Base-by-base conservation (phyloP, 2,888 invertebrate species). In the Melanchra persicariae region DNA sequence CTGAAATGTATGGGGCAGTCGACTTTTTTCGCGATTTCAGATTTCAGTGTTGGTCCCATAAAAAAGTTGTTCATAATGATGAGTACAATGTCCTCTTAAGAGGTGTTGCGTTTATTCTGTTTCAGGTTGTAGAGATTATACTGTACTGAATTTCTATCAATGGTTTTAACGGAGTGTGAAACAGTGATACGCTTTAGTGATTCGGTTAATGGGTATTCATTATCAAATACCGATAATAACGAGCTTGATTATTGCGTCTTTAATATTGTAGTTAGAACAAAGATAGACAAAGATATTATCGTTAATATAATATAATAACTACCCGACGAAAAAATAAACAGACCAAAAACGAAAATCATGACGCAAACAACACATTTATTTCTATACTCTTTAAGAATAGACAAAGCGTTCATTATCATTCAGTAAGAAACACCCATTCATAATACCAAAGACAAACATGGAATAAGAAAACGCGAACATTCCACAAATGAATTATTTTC, bases 401-500 rank as follows among this genome's bases (percentile, higher is more conserved):
- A 70, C 26, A 63, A 60, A 70, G 40, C 22, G 26, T 43, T 70
- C 47, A 45, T 66, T 70, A 60, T 40, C 17, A 59, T 67, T 49
- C 51, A 34, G 45, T 55, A 58, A 49, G 57, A 78, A 66, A 57
- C 55, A 54, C 24, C 17, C 51, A 22, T 79, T 67, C 69, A 17
- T 68, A 63, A 63, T 55, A 58, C 10, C 34, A 8, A n/a, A 47
- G 54, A 57, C 52, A 60, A 43, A 63, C 30, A 60, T 54, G 52
- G 49, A 77, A 81, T 70, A 77, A 67, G 59, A 80, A 73, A 61
- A 62, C 40, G 57, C 6, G n/a, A 71, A 61, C 49, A 45, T 63
- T 68, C 55, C 54, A 79, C 75, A 71, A 72, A 77, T 82, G 63
- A 75, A 80, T 77, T 75, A 83, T 73, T 74, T 83, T 69, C 65